A percentile compares a stretch with the other conserved stretches of the same genome.
Conservation (phyloP, 2,113 vertebrate genomes). For the Tor tambroides region DNA sequence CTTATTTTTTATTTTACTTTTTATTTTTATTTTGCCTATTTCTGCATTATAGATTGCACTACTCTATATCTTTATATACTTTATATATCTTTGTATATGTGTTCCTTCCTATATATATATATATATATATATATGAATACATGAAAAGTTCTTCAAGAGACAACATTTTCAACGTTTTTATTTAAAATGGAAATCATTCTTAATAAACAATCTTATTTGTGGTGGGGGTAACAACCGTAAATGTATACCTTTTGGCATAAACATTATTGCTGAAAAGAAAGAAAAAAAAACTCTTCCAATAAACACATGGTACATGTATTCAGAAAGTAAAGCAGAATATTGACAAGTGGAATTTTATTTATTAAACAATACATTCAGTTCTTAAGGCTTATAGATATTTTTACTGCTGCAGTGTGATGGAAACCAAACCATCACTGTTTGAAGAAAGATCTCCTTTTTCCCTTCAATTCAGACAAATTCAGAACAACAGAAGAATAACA, state of each 20-base stretch:
- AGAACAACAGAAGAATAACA: conserved; percentile 63
- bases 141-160: not conserved
- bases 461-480: conserved; percentile 56
- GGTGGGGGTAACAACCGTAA: conserved; percentile 53
- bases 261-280: conserved; percentile 59
- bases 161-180: conserved; percentile 66
- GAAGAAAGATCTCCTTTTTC: conserved; percentile 50
- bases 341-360: conserved; percentile 76
- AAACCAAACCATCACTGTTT: not conserved
- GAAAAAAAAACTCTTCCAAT: conserved; percentile 34
- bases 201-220: conserved; percentile 56
- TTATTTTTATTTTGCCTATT: no score
- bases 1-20: no score
- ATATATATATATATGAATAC: no score
- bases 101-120: no score
- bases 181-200: conserved; percentile 87
- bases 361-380: conserved; percentile 93
- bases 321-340: conserved; percentile 76
- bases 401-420: not conserved
- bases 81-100: no score
- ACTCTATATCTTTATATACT: no score
- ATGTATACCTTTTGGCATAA: conserved; percentile 84
- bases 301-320: conserved; percentile 55
- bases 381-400: conserved; percentile 76
- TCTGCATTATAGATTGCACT: no score